Percentiles rank a stretch among this genome's conserved stretches.
These are phyloP conservation scores for Fundulus diaphanus DNA, from an alignment of 2,797 vertebrate genomes.

Conservation along the genomic window DNA sequence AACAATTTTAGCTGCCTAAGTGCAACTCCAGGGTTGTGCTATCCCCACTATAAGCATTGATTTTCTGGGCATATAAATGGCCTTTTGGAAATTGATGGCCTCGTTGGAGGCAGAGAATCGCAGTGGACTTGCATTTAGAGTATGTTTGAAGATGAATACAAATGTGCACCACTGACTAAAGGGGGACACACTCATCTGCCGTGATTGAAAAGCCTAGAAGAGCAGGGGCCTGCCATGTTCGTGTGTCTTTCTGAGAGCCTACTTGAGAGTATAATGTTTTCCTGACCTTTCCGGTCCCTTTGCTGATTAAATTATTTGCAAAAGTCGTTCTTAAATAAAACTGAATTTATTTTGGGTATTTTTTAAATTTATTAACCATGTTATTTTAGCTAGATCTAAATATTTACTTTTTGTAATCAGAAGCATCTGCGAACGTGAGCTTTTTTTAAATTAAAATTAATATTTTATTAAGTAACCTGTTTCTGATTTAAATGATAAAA, in stretches of 20 bases:
- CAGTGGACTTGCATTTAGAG: conserved; percentile 83
- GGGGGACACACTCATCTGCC: conserved; percentile 67
- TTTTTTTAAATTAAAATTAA: too few relatives aligned
- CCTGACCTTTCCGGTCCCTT: conserved; percentile 64
- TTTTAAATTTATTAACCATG: conserved; percentile 3
- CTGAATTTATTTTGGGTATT: neutral
- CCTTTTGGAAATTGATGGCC: conserved; percentile 86
- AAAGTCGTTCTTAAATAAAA: conserved; percentile 18
- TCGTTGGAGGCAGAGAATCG: conserved; percentile 75
- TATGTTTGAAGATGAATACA: conserved; percentile 83
- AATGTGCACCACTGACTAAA: conserved; percentile 72
- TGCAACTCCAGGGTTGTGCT: conserved; percentile 83
- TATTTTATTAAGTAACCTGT: neutral
- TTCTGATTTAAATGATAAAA: conserved; percentile 6
- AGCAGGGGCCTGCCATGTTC: conserved; percentile 42
- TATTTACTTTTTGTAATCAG: neutral
- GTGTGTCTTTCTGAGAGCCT: conserved; percentile 29
- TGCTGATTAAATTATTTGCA: conserved; percentile 37
- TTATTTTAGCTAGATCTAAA: neutral
- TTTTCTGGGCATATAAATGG: conserved; percentile 87
- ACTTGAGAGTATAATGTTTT: conserved; percentile 57
- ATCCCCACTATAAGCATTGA: conserved; percentile 82
- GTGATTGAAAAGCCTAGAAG: conserved; percentile 72
- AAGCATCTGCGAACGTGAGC: neutral
- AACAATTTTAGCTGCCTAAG: conserved; percentile 85